These are phyloP conservation scores for Drosophila maculinotata DNA, from an alignment of 2,888 invertebrate species.

Conservation along the genomic window DNA sequence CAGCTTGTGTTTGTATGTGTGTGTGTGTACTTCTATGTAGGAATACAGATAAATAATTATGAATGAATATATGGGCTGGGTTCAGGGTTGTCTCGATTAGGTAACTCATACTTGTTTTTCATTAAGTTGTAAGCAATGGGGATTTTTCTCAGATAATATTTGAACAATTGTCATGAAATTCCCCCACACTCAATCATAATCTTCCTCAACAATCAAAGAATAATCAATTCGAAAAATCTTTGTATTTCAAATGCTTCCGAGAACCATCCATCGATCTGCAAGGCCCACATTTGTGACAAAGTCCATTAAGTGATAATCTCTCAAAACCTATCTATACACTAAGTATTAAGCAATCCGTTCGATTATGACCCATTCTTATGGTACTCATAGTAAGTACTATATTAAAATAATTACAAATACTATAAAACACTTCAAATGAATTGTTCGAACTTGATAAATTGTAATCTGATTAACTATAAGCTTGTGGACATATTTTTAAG, in stretches of 20 bases:
- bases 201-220: not conserved
- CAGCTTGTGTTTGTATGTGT: too few relatives aligned
- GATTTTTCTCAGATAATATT: not conserved
- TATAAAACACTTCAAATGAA: too few relatives aligned
- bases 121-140: not conserved
- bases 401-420: constrained; percentile 3
- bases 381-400: not conserved
- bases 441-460: not conserved
- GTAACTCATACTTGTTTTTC: too few relatives aligned
- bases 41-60: too few relatives aligned
- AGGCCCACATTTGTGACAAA: not conserved
- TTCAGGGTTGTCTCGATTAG: too few relatives aligned
- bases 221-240: constrained; percentile 7
- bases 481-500: too few relatives aligned
- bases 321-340: not conserved
- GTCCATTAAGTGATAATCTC: constrained; percentile 6
- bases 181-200: not conserved
- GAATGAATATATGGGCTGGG: too few relatives aligned
- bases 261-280: not conserved
- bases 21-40: too few relatives aligned
- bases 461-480: not conserved
- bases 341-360: constrained; percentile 11
- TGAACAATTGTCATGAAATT: not conserved
- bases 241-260: not conserved
- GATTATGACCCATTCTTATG: not conserved